Conservation (phyloP, 2,888 invertebrate species). For the Tortrix viridana region DNA sequence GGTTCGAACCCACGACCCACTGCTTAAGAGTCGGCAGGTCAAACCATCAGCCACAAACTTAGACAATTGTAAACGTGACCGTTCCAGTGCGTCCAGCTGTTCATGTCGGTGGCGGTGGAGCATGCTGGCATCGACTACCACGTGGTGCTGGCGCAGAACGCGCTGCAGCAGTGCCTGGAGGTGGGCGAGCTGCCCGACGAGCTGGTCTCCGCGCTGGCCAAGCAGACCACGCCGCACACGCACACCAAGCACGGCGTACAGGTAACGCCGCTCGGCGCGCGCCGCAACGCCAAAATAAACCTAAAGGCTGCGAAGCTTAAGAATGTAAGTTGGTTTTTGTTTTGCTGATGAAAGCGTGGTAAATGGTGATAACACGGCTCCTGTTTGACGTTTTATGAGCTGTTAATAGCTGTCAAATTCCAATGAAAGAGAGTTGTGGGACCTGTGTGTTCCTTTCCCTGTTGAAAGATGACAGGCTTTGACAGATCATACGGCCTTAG, state of each 20-base stretch:
- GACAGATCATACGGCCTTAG: too few species aligned
- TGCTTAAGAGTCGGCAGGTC: too few species aligned
- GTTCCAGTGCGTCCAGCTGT: slow-evolving; percentile 94
- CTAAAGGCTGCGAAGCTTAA: slow-evolving; percentile 74
- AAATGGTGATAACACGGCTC: too few species aligned
- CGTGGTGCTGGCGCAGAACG: slow-evolving; percentile 98
- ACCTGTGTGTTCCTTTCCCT: too few species aligned
- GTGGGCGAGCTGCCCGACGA: slow-evolving; percentile 96
- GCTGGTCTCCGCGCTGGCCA: slow-evolving; percentile 94
- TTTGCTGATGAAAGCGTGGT: slow-evolving; percentile 33
- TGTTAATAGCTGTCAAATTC: too few species aligned
- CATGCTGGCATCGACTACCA: slow-evolving; percentile 98
- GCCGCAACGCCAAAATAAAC: slow-evolving; percentile 51
- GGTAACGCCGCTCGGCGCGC: slow-evolving; percentile 69
- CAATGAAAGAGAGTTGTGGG: too few species aligned
- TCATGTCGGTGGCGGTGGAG: slow-evolving; percentile 98
- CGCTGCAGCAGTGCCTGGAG: slow-evolving; percentile 95
- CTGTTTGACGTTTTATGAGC: too few species aligned
- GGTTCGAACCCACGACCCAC: too few species aligned
- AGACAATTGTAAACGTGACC: too few species aligned
- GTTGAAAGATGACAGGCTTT: too few species aligned
- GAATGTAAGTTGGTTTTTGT: slow-evolving; percentile 66
- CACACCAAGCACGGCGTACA: slow-evolving; percentile 93
- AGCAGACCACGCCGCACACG: slow-evolving; percentile 95
- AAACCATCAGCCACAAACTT: too few species aligned